phyloP scores from a whole-genome alignment of 2,888 invertebrate species.

The Endomychus coccineus region DNA sequence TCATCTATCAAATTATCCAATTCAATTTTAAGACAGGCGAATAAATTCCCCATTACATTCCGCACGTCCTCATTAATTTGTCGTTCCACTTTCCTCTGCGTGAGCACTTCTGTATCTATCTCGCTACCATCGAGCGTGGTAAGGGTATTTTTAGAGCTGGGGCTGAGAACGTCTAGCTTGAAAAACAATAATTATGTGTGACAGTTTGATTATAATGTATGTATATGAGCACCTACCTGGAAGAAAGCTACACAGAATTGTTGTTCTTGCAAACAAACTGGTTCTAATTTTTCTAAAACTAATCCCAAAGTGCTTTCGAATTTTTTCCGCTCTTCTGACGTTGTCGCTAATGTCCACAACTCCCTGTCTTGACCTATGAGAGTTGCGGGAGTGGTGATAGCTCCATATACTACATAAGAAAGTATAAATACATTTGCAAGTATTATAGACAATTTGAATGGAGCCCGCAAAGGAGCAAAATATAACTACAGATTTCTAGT shows the following conservation, averaged over 20 bases:
- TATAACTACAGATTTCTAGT: no score
- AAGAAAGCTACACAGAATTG: slow-evolving; percentile 92
- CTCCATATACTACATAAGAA: slow-evolving; percentile 2
- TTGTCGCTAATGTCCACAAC: slow-evolving; percentile 56
- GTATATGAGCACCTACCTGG: slow-evolving; percentile 48
- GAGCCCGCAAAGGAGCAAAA: no score
- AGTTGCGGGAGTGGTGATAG: slow-evolving; percentile 34
- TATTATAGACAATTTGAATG: no score
- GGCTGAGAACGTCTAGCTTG: slow-evolving; percentile 53
- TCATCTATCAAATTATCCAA: slow-evolving; percentile 77
- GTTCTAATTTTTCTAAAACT: slow-evolving; percentile 82
- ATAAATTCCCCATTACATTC: slow-evolving; percentile 82
- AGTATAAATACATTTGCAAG: no score
- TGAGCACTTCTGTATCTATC: slow-evolving; percentile 31
- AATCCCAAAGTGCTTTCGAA: slow-evolving; percentile 71
- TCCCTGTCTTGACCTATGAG: slow-evolving; percentile 57
- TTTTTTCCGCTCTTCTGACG: slow-evolving; percentile 50
- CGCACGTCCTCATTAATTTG: slow-evolving; percentile 73
- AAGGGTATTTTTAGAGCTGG: slow-evolving; percentile 50
- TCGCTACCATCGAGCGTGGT: slow-evolving; percentile 50
- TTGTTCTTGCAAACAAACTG: slow-evolving; percentile 88
- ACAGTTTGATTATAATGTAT: no score
- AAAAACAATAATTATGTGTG: slow-evolving; percentile 35
- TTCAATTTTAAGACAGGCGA: slow-evolving; percentile 81
- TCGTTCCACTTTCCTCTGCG: slow-evolving; percentile 55